phyloP scores from a whole-genome alignment of 2,113 vertebrate species.

The Hyperopisus bebe region DNA sequence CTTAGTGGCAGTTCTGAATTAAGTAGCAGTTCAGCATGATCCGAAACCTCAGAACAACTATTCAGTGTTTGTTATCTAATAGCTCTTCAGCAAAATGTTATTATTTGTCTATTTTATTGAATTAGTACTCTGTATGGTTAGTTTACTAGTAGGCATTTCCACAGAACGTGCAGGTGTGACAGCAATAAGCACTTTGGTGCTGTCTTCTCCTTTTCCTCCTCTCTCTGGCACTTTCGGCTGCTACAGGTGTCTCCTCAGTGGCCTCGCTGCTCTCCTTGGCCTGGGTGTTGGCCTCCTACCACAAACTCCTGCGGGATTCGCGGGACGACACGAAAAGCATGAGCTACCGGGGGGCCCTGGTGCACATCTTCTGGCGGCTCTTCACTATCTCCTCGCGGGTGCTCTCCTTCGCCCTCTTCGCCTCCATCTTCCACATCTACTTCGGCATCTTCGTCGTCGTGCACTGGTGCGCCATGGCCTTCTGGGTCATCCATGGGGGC shows the following conservation, averaged over 20 bases:
- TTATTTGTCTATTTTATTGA: not conserved
- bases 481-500: conserved; percentile 99
- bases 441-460: conserved; percentile 99
- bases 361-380: conserved; percentile 94
- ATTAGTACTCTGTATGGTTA: not conserved
- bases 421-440: conserved; percentile 99
- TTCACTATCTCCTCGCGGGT: conserved; percentile 99
- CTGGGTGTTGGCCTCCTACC: conserved; percentile 99
- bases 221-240: conserved; percentile 34
- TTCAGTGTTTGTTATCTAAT: not conserved
- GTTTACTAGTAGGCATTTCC: not conserved
- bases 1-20: not conserved
- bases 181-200: not conserved
- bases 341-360: conserved; percentile 94
- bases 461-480: conserved; percentile 99
- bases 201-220: not conserved
- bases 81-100: not conserved
- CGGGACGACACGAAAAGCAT: conserved; percentile 99
- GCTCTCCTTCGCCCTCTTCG: conserved; percentile 97
- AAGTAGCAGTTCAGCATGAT: not conserved
- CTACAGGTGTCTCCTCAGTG: conserved; percentile 87
- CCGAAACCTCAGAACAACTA: not conserved
- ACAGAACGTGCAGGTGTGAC: not conserved
- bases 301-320: conserved; percentile 98
- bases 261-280: conserved; percentile 97